These are phyloP conservation scores for Dendrolimus pini DNA, from an alignment of 2,888 invertebrate species.

Conservation along the genomic window DNA sequence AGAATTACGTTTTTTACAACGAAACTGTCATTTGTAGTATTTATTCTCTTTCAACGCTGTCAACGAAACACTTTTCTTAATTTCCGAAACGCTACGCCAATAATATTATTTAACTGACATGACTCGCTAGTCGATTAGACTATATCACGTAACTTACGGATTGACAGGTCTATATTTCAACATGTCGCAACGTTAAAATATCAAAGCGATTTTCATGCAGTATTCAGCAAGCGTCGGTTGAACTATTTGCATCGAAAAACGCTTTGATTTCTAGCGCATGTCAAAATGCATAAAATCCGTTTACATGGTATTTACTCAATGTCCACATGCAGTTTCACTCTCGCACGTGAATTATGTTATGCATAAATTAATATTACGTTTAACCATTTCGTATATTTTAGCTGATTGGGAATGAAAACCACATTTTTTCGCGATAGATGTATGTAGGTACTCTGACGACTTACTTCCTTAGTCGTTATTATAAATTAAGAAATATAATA, in stretches of 20 bases:
- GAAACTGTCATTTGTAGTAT: too few relatives aligned
- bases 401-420: too few relatives aligned
- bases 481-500: too few relatives aligned
- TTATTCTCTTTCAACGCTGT: too few relatives aligned
- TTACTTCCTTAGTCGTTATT: too few relatives aligned
- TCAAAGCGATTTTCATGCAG: not conserved
- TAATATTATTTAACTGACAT: too few relatives aligned
- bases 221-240: not conserved
- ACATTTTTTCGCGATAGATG: too few relatives aligned
- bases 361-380: not conserved
- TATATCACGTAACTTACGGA: not conserved
- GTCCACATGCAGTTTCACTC: not conserved
- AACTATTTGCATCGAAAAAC: not conserved
- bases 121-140: not conserved
- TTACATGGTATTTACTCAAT: not conserved
- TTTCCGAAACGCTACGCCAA: too few relatives aligned
- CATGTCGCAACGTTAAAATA: not conserved
- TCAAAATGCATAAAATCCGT: not conserved
- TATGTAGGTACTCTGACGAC: too few relatives aligned
- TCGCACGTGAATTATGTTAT: not conserved
- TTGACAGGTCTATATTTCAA: not conserved
- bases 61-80: too few relatives aligned
- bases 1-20: too few relatives aligned
- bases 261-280: not conserved
- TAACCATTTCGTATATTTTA: not conserved